phyloP scores from a whole-genome alignment of 2,888 invertebrate species.

The Mythimna pallens region DNA sequence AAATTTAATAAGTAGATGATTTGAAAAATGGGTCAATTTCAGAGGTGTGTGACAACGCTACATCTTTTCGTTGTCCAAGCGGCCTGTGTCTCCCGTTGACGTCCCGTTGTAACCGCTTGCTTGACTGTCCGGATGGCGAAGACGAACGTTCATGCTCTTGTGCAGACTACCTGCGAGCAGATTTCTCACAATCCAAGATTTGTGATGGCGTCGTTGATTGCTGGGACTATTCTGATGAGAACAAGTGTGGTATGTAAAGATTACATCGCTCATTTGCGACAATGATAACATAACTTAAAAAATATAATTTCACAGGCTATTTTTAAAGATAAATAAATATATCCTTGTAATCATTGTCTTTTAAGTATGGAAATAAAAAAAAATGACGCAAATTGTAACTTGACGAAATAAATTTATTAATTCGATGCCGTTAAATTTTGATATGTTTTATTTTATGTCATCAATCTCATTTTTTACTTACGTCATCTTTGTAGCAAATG shows the following conservation, averaged over 20 bases:
- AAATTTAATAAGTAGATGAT: background rate
- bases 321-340: too few species aligned
- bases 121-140: slow-evolving; percentile 93
- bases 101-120: slow-evolving; percentile 93
- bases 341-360: too few species aligned
- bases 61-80: slow-evolving; percentile 91
- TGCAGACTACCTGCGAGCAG: slow-evolving; percentile 93
- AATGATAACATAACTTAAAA: too few species aligned
- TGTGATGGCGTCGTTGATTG: slow-evolving; percentile 95
- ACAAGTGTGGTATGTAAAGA: slow-evolving; percentile 91
- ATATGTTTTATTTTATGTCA: too few species aligned
- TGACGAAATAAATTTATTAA: too few species aligned
- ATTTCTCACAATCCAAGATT: slow-evolving; percentile 93
- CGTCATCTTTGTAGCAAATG: too few species aligned
- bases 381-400: too few species aligned
- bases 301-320: too few species aligned
- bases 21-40: slow-evolving; percentile 52
- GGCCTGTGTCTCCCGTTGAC: slow-evolving; percentile 92
- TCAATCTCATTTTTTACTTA: too few species aligned
- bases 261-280: background rate
- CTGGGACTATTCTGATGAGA: slow-evolving; percentile 95
- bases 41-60: slow-evolving; percentile 86
- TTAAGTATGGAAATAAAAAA: too few species aligned
- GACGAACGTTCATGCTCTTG: slow-evolving; percentile 94
- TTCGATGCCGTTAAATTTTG: too few species aligned